A percentile compares a stretch with the other conserved stretches of the same genome.
Conservation (phyloP, 2,797 vertebrate genomes). For the Myotis pilosus region DNA sequence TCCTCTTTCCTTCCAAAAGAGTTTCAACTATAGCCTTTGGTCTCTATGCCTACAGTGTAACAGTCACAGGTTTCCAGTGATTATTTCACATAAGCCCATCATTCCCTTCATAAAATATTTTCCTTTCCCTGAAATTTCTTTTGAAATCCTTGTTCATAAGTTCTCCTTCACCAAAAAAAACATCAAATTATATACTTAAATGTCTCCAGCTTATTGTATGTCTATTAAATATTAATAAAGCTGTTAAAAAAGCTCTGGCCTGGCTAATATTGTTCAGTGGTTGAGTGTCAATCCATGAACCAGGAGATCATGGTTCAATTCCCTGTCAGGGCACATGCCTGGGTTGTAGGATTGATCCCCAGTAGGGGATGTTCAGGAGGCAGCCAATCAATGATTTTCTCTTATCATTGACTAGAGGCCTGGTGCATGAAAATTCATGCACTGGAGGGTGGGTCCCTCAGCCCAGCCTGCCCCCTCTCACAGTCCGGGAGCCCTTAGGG, state of each 20-base stretch:
- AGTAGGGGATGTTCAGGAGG: too few relatives aligned
- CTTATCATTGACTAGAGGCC: too few relatives aligned
- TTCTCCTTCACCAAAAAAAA: constrained; percentile 3
- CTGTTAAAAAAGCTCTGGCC: not conserved
- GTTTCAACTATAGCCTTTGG: not conserved
- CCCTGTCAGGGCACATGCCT: too few relatives aligned
- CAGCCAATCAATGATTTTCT: too few relatives aligned
- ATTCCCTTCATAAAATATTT: not conserved
- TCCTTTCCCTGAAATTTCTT: not conserved
- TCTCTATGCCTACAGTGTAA: not conserved
- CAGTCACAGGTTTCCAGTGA: not conserved
- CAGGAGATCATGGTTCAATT: too few relatives aligned
- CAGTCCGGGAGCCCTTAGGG: too few relatives aligned
- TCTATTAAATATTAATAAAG: not conserved
- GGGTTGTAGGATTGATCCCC: too few relatives aligned
- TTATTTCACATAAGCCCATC: not conserved
- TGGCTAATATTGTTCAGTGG: too few relatives aligned
- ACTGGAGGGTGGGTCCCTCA: too few relatives aligned
- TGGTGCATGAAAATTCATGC: too few relatives aligned
- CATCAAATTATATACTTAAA: not conserved
- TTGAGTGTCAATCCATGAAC: too few relatives aligned
- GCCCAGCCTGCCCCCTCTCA: too few relatives aligned
- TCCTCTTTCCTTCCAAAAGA: not conserved
- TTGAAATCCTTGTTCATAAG: not conserved
- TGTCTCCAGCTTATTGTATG: not conserved